Percentiles rank a stretch among this genome's conserved stretches.
Conservation (phyloP, 2,113 vertebrate genomes). For the Lagopus muta region DNA sequence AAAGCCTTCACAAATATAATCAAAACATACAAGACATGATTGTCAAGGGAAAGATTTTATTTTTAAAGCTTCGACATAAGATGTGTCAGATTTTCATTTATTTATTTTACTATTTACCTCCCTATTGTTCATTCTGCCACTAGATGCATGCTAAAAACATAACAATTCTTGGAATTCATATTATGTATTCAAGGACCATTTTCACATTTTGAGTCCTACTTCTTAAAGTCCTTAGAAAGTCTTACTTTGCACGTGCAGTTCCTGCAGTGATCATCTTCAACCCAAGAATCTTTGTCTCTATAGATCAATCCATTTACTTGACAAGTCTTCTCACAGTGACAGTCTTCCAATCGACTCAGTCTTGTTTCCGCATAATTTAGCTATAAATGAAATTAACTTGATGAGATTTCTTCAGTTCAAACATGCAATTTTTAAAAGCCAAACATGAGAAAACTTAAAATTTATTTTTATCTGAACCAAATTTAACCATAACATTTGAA, state of each 20-base stretch:
- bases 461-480: background rate
- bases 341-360: slow-evolving; percentile 93
- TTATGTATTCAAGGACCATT: background rate
- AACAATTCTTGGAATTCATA: background rate
- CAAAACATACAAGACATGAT: background rate
- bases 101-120: background rate
- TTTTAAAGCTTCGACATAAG: background rate
- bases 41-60: slow-evolving; percentile 7
- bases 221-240: background rate
- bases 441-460: background rate
- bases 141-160: background rate
- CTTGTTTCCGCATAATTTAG: slow-evolving; percentile 95
- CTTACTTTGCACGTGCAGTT: slow-evolving; percentile 94
- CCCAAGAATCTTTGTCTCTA: slow-evolving; percentile 93
- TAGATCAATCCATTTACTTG: slow-evolving; percentile 87
- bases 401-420: slow-evolving; percentile 60
- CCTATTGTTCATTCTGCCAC: background rate
- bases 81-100: background rate
- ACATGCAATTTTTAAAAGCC: slow-evolving; percentile 5
- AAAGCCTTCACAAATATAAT: background rate
- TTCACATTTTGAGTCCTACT: background rate
- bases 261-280: slow-evolving; percentile 92
- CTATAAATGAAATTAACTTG: slow-evolving; percentile 77
- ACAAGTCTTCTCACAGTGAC: slow-evolving; percentile 96
- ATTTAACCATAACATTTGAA: background rate